These are phyloP conservation scores for Gallinago media DNA, from an alignment of 2,113 vertebrate genomes.

Conservation along the genomic window DNA sequence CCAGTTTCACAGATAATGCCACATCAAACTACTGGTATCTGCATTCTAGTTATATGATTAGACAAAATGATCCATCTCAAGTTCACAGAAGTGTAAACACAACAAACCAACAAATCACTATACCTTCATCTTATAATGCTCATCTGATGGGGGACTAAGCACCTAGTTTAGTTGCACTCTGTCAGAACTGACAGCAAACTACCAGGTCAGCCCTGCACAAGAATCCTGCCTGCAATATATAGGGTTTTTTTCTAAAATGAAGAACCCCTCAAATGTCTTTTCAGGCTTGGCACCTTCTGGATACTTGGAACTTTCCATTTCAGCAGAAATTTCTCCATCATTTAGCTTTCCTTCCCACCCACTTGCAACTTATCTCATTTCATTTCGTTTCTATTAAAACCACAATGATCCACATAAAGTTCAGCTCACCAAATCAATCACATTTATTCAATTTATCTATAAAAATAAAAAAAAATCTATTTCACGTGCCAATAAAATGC, in stretches of 20 bases:
- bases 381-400: neutral
- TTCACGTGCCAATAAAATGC: neutral
- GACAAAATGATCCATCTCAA: neutral
- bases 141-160: neutral
- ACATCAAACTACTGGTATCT: neutral
- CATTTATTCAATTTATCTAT: neutral
- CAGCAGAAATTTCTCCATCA: neutral
- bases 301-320: neutral
- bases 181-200: neutral
- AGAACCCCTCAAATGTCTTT: neutral
- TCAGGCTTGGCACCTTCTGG: neutral
- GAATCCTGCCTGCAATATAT: neutral
- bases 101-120: neutral
- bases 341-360: neutral
- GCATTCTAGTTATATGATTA: neutral
- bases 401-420: neutral
- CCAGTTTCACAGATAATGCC: neutral
- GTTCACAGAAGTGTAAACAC: neutral
- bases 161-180: neutral
- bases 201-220: neutral
- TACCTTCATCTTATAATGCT: neutral
- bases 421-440: neutral
- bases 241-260: neutral
- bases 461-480: neutral
- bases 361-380: neutral